phyloP scores from a whole-genome alignment of 2,113 vertebrate genomes.

The Macrotus californicus region DNA sequence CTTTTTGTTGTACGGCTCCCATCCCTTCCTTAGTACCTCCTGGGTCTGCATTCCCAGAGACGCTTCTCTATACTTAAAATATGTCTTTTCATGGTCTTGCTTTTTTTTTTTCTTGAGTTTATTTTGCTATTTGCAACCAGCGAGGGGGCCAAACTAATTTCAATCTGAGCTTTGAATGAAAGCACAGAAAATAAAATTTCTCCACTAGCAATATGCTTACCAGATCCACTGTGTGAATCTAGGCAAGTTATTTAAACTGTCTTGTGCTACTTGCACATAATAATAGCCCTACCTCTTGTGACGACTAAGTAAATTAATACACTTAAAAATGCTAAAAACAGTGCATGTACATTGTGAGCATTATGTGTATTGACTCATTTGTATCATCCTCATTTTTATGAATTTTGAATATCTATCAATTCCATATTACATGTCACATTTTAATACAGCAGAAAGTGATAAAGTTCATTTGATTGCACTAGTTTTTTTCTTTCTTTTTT shows the following conservation, averaged over 20 bases:
- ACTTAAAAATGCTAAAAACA: neutral
- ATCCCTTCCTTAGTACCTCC: too few relatives aligned
- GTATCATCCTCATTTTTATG: neutral
- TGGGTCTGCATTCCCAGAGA: neutral
- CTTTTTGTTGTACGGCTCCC: neutral
- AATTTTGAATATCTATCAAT: neutral
- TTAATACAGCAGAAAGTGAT: slow-evolving; percentile 6
- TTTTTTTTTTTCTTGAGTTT: neutral
- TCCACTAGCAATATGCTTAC: neutral
- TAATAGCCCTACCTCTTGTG: neutral
- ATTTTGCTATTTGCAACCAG: neutral
- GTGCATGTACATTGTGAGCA: neutral
- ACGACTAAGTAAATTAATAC: neutral
- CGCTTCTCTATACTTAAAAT: neutral
- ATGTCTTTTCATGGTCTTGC: neutral
- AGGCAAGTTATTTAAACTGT: neutral
- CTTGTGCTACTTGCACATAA: neutral
- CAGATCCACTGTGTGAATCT: neutral
- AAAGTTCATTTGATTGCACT: neutral
- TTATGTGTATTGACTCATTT: neutral
- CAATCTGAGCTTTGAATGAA: neutral
- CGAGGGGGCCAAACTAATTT: neutral
- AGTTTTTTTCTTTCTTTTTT: neutral
- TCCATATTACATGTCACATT: neutral
- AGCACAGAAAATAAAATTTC: neutral